A percentile compares a stretch with the other conserved stretches of the same genome.
phyloP scores from a whole-genome alignment of 2,797 vertebrate genomes.

The Uromys caudimaculatus region DNA sequence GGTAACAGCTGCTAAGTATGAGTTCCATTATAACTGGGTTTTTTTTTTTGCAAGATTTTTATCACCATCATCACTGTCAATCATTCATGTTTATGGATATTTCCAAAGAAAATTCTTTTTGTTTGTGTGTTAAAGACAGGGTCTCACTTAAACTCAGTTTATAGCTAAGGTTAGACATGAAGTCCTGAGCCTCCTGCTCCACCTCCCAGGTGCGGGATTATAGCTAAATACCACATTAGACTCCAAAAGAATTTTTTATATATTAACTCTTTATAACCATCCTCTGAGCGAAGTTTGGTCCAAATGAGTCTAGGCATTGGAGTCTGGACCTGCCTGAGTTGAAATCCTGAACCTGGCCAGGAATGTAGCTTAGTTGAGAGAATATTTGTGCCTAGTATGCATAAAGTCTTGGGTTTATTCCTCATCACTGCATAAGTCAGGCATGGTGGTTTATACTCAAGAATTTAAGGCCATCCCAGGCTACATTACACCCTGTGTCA shows the following conservation, averaged over 20 bases:
- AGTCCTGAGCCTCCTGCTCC: background rate
- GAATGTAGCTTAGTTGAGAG: background rate
- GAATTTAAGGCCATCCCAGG: background rate
- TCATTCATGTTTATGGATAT: background rate
- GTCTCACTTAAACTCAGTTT: background rate
- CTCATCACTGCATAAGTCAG: background rate
- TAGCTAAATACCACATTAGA: background rate
- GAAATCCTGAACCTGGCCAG: background rate
- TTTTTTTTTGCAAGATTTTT: conserved; percentile 41
- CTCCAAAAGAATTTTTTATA: conserved; percentile 25
- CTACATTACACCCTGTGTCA: background rate
- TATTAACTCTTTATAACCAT: background rate
- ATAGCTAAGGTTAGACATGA: background rate
- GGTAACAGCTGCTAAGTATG: conserved; percentile 6
- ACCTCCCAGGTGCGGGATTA: background rate
- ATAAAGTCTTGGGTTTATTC: background rate
- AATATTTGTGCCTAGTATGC: background rate
- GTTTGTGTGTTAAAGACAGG: background rate
- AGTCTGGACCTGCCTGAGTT: background rate
- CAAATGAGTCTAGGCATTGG: background rate
- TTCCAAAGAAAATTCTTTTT: background rate
- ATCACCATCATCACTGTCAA: background rate
- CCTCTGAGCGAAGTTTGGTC: background rate
- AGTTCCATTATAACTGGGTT: background rate
- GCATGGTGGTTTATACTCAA: background rate